phyloP scores from a whole-genome alignment of 1,140 invertebrate genomes.

The Pachyrhynchus sulphureomaculatus region DNA sequence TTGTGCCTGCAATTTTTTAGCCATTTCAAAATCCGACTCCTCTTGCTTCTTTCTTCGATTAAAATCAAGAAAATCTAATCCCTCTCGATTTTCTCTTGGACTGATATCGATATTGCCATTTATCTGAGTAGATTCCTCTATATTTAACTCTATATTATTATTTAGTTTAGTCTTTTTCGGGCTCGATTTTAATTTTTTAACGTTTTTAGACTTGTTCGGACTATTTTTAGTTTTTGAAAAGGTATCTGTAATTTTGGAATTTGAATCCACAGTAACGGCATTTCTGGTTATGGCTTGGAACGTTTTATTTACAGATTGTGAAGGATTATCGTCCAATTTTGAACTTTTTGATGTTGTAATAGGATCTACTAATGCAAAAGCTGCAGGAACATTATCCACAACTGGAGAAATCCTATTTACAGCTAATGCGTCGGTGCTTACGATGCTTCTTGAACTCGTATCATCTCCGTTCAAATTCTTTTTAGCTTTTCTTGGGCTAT shows the following conservation, averaged over 20 bases:
- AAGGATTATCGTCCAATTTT: too few species aligned
- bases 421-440: not conserved
- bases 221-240: slow-evolving; percentile 5
- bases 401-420: not conserved
- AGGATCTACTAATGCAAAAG: too few species aligned
- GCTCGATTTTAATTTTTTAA: not conserved
- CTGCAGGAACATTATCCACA: not conserved
- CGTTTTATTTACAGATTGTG: too few species aligned
- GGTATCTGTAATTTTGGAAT: not conserved
- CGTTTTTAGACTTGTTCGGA: not conserved
- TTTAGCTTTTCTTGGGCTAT: too few species aligned
- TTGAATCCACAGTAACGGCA: not conserved
- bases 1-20: slow-evolving; percentile 39
- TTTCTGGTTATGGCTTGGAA: slow-evolving; percentile 1
- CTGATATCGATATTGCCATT: not conserved
- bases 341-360: too few species aligned
- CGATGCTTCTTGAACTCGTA: not conserved
- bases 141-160: not conserved
- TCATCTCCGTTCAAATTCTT: too few species aligned
- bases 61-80: slow-evolving; percentile 40
- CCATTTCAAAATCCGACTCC: slow-evolving; percentile 39
- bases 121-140: not conserved
- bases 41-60: slow-evolving; percentile 37
- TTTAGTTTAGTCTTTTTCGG: slow-evolving; percentile 3
- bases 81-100: slow-evolving; percentile 37